These are phyloP conservation scores for Chrysolina haemoptera DNA, from an alignment of 2,888 invertebrate species.

Conservation along the genomic window DNA sequence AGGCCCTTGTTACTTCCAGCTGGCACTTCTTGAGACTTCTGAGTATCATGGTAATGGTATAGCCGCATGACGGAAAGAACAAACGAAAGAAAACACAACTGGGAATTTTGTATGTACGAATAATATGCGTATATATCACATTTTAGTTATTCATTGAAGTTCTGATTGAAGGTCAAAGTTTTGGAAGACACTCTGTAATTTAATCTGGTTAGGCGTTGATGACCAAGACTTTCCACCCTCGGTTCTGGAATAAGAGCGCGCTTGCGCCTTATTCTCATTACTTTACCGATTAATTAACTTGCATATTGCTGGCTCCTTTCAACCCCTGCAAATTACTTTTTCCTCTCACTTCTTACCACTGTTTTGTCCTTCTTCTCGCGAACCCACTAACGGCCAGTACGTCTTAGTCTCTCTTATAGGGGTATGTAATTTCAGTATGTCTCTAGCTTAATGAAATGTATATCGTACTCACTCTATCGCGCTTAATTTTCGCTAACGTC, in stretches of 20 bases:
- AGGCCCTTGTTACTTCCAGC: too few relatives aligned
- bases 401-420: constrained; percentile 66
- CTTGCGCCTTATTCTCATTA: constrained; percentile 71
- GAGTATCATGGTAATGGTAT: too few relatives aligned
- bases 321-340: constrained; percentile 66
- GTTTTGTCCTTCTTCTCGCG: constrained; percentile 57
- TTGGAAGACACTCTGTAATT: constrained; percentile 46
- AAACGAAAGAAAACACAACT: too few relatives aligned
- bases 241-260: constrained; percentile 58
- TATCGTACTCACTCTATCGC: constrained; percentile 64
- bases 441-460: constrained; percentile 71
- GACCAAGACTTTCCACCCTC: constrained; percentile 58
- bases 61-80: too few relatives aligned
- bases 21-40: too few relatives aligned
- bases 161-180: background rate
- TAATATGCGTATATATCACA: background rate
- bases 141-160: background rate
- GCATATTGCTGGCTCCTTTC: constrained; percentile 71
- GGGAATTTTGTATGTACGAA: too few relatives aligned
- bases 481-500: constrained; percentile 59
- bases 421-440: constrained; percentile 72
- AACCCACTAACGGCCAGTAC: constrained; percentile 56
- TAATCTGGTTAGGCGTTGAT: constrained; percentile 75
- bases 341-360: constrained; percentile 59
- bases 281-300: constrained; percentile 72